Conservation (phyloP, 2,797 vertebrate genomes). For the Triplophysa bombifrons region DNA sequence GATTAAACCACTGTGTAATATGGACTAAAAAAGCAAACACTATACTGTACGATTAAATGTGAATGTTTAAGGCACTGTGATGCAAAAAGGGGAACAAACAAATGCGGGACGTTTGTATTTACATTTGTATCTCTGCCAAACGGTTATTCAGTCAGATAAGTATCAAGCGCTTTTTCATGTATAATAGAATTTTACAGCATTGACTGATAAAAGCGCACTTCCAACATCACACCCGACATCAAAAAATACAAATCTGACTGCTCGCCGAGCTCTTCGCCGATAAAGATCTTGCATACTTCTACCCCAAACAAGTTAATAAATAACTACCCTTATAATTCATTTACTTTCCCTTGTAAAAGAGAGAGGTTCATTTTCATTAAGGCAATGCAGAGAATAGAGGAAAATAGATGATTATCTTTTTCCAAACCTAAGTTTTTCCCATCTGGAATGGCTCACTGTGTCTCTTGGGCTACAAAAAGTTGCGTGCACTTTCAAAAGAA, state of each 20-base stretch:
- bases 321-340: slow-evolving; percentile 56
- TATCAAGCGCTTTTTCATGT: slow-evolving; percentile 11
- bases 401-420: slow-evolving; percentile 61
- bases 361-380: slow-evolving; percentile 61
- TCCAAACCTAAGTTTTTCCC: slow-evolving; percentile 49
- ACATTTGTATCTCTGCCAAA: slow-evolving; percentile 5
- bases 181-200: slow-evolving; percentile 18
- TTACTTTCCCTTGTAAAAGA: slow-evolving; percentile 59
- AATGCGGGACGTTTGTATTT: neutral
- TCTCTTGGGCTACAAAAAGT: slow-evolving; percentile 56
- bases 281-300: slow-evolving; percentile 47
- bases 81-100: slow-evolving; percentile 24
- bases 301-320: slow-evolving; percentile 58
- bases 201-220: slow-evolving; percentile 36
- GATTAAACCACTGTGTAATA: slow-evolving; percentile 18
- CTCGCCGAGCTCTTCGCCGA: slow-evolving; percentile 51
- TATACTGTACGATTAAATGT: slow-evolving; percentile 21
- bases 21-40: slow-evolving; percentile 8
- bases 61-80: slow-evolving; percentile 8
- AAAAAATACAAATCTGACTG: slow-evolving; percentile 52
- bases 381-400: slow-evolving; percentile 43
- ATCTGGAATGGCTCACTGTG: slow-evolving; percentile 56
- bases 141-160: neutral
- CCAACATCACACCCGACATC: slow-evolving; percentile 4
- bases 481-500: slow-evolving; percentile 63